Evolutionary conservation across 2,113 vertebrate genomes (phyloP), one percentile per base, ranked within the genome.

Genomic region (Nothoprocta pentlandii): DNA sequence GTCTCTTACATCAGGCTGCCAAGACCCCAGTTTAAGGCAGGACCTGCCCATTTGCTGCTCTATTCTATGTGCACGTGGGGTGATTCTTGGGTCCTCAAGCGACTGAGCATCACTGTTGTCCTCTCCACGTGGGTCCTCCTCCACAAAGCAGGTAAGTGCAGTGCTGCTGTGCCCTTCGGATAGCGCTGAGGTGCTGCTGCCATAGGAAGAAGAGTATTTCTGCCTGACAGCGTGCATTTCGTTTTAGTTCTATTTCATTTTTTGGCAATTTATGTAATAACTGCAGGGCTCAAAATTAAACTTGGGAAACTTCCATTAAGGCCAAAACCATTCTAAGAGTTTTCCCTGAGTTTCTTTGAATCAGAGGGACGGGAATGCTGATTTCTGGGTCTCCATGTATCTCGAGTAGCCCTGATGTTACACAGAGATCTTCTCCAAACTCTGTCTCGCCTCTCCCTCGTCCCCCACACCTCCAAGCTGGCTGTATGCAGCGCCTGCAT

Each of bases 71-170:
- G 14, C 26, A 34, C 1, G 1, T 0, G 26, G 7, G 4, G 25
- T 1, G 5, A 30, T 53, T 71, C 17, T 73, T 30, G 47, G 23
- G 21, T 62, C 34, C 46, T 12, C 20, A 0, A 0, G 11, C 2
- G 17, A 20, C 39, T 51, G n/a, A 53, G 25, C 34, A 9, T 39
- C 42, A 47, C 11, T 21, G 9, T 62, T 16, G 26, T 36, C 41
- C 59, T 95, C 44, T 46, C 49, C 1, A 1, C 5, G 36, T 47
- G 54, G 21, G 36, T 22, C 49, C 26, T 49, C 28, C 32, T 64
- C 36, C 59, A 46, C 81, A 62, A 32, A 74, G 20, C 62, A 44
- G 39, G 15, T 12, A 82, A 79, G 32, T 16, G 14, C 58, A 41
- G 67, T 39, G 80, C 69, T 61, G 42, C 25, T 2, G 4, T 6